phyloP scores from a whole-genome alignment of 1,140 invertebrate species.

The Rhizoglyphus robini region DNA sequence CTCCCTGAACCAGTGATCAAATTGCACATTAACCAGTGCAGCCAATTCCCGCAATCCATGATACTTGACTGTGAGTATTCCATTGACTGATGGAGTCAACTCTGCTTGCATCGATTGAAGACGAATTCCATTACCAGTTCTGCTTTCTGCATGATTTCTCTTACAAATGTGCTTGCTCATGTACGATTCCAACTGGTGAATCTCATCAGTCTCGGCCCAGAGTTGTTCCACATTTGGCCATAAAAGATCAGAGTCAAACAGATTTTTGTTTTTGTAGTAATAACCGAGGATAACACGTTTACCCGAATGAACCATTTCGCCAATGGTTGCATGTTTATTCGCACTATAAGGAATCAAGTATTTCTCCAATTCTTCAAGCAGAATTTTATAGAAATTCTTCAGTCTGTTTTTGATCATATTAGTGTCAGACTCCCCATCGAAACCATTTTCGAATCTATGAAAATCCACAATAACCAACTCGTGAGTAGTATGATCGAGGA shows the following conservation, averaged over 20 bases:
- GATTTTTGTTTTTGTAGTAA: constrained; percentile 26
- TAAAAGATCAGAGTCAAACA: constrained; percentile 25
- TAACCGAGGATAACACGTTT: constrained; percentile 45
- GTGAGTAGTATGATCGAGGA: constrained; percentile 28
- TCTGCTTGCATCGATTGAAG: constrained; percentile 40
- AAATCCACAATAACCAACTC: constrained; percentile 33
- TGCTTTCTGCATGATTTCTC: no score
- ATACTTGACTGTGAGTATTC: constrained; percentile 38
- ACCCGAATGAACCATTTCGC: constrained; percentile 38
- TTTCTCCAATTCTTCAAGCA: constrained; percentile 26
- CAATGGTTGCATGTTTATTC: constrained; percentile 28
- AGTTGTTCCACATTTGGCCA: constrained; percentile 41
- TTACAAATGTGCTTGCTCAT: constrained; percentile 27
- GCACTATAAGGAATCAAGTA: constrained; percentile 36
- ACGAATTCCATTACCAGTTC: neutral
- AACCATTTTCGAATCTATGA: constrained; percentile 31
- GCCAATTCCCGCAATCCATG: constrained; percentile 50
- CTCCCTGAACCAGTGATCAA: constrained; percentile 47
- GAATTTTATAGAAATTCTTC: constrained; percentile 38
- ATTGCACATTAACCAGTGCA: constrained; percentile 48
- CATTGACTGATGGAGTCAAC: constrained; percentile 56
- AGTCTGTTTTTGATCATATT: constrained; percentile 36
- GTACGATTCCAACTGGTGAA: constrained; percentile 38
- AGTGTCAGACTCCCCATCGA: constrained; percentile 27
- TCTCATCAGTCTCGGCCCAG: constrained; percentile 45